A percentile compares a stretch with the other conserved stretches of the same genome.
phyloP scores from a whole-genome alignment of 1,140 invertebrate species.

The Drosophila sturtevanti region DNA sequence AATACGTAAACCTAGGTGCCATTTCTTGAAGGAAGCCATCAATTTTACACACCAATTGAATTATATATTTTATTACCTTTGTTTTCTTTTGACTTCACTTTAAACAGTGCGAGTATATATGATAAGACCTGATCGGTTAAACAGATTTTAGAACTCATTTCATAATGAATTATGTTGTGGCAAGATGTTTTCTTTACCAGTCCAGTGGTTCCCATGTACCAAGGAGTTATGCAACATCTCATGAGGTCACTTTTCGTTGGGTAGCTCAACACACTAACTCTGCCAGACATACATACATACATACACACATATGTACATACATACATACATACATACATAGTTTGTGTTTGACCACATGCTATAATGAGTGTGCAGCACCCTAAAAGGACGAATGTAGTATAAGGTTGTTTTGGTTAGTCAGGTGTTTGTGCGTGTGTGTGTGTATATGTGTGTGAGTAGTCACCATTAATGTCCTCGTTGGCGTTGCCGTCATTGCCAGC shows the following conservation, averaged over 20 bases:
- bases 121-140: neutral
- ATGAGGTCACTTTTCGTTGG: slow-evolving; percentile 1
- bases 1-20: too few species aligned
- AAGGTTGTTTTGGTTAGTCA: slow-evolving; percentile 27
- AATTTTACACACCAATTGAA: too few species aligned
- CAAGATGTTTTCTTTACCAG: neutral
- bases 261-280: neutral
- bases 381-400: slow-evolving; percentile 33
- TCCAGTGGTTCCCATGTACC: neutral
- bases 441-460: slow-evolving; percentile 15
- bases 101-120: too few species aligned
- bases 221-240: slow-evolving; percentile 11
- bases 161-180: neutral
- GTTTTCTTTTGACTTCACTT: too few species aligned
- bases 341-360: slow-evolving; percentile 72
- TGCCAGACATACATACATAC: slow-evolving; percentile 18
- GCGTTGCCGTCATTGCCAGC: slow-evolving; percentile 16
- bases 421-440: slow-evolving; percentile 10
- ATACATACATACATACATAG: slow-evolving; percentile 34
- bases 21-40: too few species aligned
- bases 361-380: slow-evolving; percentile 54
- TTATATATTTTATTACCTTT: too few species aligned
- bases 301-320: slow-evolving; percentile 43
- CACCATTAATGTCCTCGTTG: slow-evolving; percentile 1
- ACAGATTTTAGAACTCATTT: neutral